A percentile compares a stretch with the other conserved stretches of the same genome.
phyloP scores from a whole-genome alignment of 2,888 invertebrate species.

The Drosophila vallismaia region DNA sequence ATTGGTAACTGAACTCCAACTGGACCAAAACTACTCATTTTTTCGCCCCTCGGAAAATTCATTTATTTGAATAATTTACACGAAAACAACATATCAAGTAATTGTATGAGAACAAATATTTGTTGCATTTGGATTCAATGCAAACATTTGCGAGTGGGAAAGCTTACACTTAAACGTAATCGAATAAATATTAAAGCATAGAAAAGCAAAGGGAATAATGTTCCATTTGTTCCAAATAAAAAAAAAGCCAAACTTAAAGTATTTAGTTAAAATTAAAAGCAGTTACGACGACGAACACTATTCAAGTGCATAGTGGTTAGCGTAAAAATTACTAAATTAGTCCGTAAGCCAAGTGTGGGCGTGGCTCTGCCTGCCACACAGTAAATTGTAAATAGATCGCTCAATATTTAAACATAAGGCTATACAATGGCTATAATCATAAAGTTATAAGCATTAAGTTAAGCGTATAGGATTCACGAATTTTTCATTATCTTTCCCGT shows the following conservation, averaged over 20 bases:
- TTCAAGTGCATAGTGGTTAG: slow-evolving; percentile 49
- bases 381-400: slow-evolving; percentile 22
- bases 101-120: slow-evolving; percentile 30
- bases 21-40: slow-evolving; percentile 59
- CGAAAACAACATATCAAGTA: slow-evolving; percentile 69
- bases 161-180: slow-evolving; percentile 71
- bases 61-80: slow-evolving; percentile 46
- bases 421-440: slow-evolving; percentile 2
- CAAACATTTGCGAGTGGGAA: slow-evolving; percentile 64
- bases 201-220: slow-evolving; percentile 13
- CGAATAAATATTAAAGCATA: slow-evolving; percentile 26
- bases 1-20: slow-evolving; percentile 61
- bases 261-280: slow-evolving; percentile 48
- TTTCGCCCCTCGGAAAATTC: slow-evolving; percentile 8
- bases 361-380: slow-evolving; percentile 49
- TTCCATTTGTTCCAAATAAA: slow-evolving; percentile 25
- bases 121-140: slow-evolving; percentile 53
- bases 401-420: neutral
- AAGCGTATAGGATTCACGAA: slow-evolving; percentile 12
- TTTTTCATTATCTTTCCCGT: slow-evolving; percentile 23
- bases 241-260: slow-evolving; percentile 26
- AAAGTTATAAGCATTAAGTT: neutral
- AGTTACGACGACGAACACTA: slow-evolving; percentile 34
- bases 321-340: slow-evolving; percentile 79
- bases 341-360: slow-evolving; percentile 56